Evolutionary conservation across 2,888 invertebrate species (phyloP).

Genomic region (Diarsia rubi): DNA sequence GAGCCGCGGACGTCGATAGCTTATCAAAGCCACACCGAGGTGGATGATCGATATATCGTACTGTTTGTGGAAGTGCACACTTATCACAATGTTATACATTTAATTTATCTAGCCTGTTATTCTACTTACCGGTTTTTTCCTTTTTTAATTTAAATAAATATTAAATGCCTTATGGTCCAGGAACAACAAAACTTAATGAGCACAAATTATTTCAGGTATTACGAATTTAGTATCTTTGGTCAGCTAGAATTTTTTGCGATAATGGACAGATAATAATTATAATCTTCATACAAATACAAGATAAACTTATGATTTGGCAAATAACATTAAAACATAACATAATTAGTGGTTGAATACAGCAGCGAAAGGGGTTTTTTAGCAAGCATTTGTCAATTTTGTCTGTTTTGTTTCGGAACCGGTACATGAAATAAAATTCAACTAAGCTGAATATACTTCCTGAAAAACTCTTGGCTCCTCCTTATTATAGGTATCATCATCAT

Average conservation of each 20-base stretch:
- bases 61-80: slow-evolving; percentile 77
- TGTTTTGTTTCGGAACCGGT: no score
- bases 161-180: slow-evolving; percentile 15
- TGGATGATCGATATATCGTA: slow-evolving; percentile 86
- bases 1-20: slow-evolving; percentile 79
- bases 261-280: slow-evolving; percentile 31
- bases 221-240: slow-evolving; percentile 21
- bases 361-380: background rate
- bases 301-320: slow-evolving; percentile 20
- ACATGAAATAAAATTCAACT: no score
- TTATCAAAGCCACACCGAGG: slow-evolving; percentile 80
- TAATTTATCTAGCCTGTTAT: slow-evolving; percentile 60
- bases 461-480: background rate
- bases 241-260: slow-evolving; percentile 23
- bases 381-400: background rate
- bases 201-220: background rate
- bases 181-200: slow-evolving; percentile 8
- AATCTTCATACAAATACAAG: slow-evolving; percentile 24
- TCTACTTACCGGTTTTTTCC: slow-evolving; percentile 46
- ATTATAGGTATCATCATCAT: no score
- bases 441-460: background rate
- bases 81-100: slow-evolving; percentile 64
- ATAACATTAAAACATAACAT: slow-evolving; percentile 6
- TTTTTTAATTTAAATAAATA: slow-evolving; percentile 8
- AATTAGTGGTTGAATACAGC: no score